Evolutionary conservation across 2,888 invertebrate genomes (phyloP).

Genomic region (Saturnia japonica): DNA sequence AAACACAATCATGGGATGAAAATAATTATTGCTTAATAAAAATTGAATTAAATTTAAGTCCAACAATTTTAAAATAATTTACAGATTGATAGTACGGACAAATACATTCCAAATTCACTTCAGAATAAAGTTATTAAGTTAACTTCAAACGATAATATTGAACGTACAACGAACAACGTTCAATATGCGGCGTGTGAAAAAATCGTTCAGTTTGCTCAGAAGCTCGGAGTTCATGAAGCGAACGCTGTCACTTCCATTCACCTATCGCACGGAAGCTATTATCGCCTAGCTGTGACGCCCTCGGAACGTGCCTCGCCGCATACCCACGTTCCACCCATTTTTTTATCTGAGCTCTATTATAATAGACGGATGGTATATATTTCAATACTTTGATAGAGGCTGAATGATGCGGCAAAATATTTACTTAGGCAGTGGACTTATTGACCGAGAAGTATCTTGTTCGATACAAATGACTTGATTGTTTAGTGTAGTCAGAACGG

Average conservation of each 20-base stretch:
- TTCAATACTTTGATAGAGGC: neutral
- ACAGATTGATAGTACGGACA: neutral
- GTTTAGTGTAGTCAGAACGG: neutral
- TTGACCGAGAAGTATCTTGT: constrained; percentile 30
- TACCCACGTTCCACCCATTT: constrained; percentile 23
- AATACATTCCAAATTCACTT: neutral
- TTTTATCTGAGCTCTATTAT: constrained; percentile 20
- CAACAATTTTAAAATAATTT: too few species aligned
- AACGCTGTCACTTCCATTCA: constrained; percentile 52
- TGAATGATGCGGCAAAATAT: constrained; percentile 51
- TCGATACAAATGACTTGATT: constrained; percentile 13
- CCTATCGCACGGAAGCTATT: constrained; percentile 62
- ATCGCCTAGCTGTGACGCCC: constrained; percentile 37
- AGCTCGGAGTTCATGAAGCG: constrained; percentile 46
- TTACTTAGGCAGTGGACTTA: constrained; percentile 44
- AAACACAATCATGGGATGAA: too few species aligned
- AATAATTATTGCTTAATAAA: too few species aligned
- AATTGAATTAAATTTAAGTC: too few species aligned
- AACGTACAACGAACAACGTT: constrained; percentile 16
- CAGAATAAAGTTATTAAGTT: constrained; percentile 3
- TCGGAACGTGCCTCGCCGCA: constrained; percentile 34
- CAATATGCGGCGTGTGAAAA: constrained; percentile 36
- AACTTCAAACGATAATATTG: neutral
- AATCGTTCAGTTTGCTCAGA: constrained; percentile 42
- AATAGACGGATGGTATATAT: neutral